These are phyloP conservation scores for Lordiphosa fenestrarum DNA, from an alignment of 2,888 invertebrate species.

Conservation along the genomic window DNA sequence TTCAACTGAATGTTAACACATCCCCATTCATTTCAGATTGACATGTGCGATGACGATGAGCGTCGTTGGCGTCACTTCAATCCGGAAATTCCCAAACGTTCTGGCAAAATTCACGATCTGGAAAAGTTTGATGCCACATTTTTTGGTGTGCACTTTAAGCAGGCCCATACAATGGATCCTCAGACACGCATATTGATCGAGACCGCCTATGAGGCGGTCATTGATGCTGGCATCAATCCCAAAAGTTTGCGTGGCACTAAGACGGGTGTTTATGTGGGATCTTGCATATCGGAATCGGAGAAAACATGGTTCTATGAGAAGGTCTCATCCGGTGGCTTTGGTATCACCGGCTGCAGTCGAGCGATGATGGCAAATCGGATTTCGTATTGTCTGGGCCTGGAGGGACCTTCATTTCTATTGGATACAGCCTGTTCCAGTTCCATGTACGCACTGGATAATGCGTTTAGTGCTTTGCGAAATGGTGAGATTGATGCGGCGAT, in stretches of 20 bases:
- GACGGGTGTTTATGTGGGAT: conserved; percentile 88
- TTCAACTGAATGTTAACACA: too few relatives aligned
- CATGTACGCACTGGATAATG: conserved; percentile 91
- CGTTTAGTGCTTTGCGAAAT: conserved; percentile 87
- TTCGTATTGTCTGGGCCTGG: conserved; percentile 92
- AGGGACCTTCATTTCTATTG: conserved; percentile 92
- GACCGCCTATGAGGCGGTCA: conserved; percentile 88
- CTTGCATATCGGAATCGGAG: conserved; percentile 87
- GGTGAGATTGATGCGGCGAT: conserved; percentile 94
- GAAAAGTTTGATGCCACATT: conserved; percentile 89
- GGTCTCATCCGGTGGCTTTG: conserved; percentile 81
- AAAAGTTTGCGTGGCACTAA: conserved; percentile 84
- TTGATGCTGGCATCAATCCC: conserved; percentile 88
- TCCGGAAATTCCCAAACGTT: conserved; percentile 87
- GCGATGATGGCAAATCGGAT: conserved; percentile 96
- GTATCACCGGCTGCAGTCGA: conserved; percentile 87
- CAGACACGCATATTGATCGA: conserved; percentile 89
- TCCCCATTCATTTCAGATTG: conserved; percentile 81
- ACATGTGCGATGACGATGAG: conserved; percentile 90
- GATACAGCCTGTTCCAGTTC: conserved; percentile 98
- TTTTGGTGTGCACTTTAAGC: conserved; percentile 88
- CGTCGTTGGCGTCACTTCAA: conserved; percentile 88
- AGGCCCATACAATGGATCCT: conserved; percentile 89
- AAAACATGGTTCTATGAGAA: conserved; percentile 87
- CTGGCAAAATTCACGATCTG: conserved; percentile 86